Base-by-base conservation (phyloP, 2,888 invertebrate genomes). In the Dolomedes plantarius region DNA sequence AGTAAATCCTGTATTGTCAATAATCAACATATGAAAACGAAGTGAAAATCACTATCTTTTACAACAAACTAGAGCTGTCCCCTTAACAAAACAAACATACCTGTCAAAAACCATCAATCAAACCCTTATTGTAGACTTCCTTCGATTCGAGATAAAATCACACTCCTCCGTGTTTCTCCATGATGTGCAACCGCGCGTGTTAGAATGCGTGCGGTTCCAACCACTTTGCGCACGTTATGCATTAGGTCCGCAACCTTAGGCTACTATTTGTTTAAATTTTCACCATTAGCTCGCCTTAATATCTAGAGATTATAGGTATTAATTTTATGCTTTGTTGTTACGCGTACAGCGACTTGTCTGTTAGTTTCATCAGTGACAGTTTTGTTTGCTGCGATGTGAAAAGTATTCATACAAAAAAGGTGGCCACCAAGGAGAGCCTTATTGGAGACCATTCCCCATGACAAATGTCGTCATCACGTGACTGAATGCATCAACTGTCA, bases 241-340 rank as follows among this genome's bases (percentile, higher is more conserved):
- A 56, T 23, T 56, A 56, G 3, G 56, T 23, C 56, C 56, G 23
- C 56, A 56, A 56, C 56, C 23, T 56, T 23, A 56, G 56, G 56
- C 23, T 56, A 23, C 56, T 56, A 67, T 36, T 67, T 67, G 67
- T 32, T 67, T 32, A 67, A 67, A 67, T 67, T n/a, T 67, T 67
- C 19, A n/a, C n/a, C 67, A 32, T 67, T 67, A 67, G 23, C n/a
- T 32, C 23, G n/a, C 36, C 32, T 67, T 67, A 67, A 67, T 67
- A 67, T 32, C 67, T 1, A 1, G 2, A 67, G 32, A 67, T 67
- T 67, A 67, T 32, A 67, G 67, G 67, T 32, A 67, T 67, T 67
- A 31, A 67, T 67, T 36, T 31, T 67, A 32, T 67, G 31, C 67
- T 67, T 32, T 36, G 36, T 67, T 67, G 56, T 56, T 56, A 23